Base-by-base conservation (phyloP, 2,797 vertebrate species). In the Chaenodraco wilsoni region DNA sequence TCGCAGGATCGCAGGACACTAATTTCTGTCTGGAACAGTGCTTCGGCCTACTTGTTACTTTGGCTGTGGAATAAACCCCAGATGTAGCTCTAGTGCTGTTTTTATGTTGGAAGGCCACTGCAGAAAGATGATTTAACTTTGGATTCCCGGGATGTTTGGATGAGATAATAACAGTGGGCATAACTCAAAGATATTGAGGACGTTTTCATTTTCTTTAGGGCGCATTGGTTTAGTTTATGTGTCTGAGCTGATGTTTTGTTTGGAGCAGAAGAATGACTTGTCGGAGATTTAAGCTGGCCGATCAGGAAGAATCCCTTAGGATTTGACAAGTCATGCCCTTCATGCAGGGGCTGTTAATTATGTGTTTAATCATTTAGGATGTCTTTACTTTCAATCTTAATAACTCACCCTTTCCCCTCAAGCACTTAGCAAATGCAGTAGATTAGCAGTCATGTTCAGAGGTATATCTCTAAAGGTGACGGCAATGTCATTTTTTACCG, bases 371-470 rank as follows among this genome's bases (percentile, higher is more conserved):
- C 82, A 49, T 91, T 89, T 84, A 79, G 80, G 84, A 85, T 89
- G 90, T 87, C 87, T 91, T 91, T 84, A 84, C 79, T 87, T 88
- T 90, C 84, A 56, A 83, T 90, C 87, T 89, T 89, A 91, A 88
- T 90, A 85, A 87, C 84, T 86, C 87, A 78, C 77, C 84, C 83
- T 86, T 84, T 85, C 78, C 77, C 86, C 81, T 78, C 70, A 52
- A 89, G 89, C 84, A 74, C 76, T 89, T 85, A 80, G 76, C 70
- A 69, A 84, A 81, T 14, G 59, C 83, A 73, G 76, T 52, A 82
- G 83, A 92, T 92, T 92, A 89, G 84, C 76, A 79, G 81, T 68
- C 76, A 43, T 79, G 69, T 91, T 89, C 84, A 82, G 83, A 87
- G 82, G 81, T 82, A 88, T 84, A 88, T 89, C 80, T 84, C 68